Percentiles rank a stretch among this genome's conserved stretches.
These are phyloP conservation scores for Metaphire vulgaris DNA, from an alignment of 1,140 invertebrate genomes.

Conservation along the genomic window DNA sequence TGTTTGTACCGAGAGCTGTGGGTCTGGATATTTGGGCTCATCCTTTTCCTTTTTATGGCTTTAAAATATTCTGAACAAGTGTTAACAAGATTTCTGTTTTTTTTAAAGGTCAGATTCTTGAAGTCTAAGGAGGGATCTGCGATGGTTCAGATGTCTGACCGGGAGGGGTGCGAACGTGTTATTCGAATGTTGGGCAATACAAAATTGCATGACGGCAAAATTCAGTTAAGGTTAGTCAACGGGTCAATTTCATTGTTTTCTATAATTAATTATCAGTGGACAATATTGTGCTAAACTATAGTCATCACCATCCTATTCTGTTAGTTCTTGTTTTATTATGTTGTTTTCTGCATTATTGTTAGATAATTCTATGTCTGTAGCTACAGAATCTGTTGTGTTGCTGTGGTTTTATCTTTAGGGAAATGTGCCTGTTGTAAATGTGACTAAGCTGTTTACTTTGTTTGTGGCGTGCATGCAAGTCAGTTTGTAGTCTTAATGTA, in stretches of 20 bases:
- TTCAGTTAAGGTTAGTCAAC: constrained; percentile 58
- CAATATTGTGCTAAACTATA: neutral
- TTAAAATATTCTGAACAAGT: too few relatives aligned
- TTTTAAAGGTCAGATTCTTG: constrained; percentile 86
- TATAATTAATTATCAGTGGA: neutral
- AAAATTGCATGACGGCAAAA: constrained; percentile 65
- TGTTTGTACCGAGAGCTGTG: too few relatives aligned
- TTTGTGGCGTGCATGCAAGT: too few relatives aligned
- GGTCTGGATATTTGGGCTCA: too few relatives aligned
- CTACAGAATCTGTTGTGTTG: neutral
- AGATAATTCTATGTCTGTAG: neutral
- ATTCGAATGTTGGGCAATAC: constrained; percentile 90
- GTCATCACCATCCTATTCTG: neutral
- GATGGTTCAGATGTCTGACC: constrained; percentile 99
- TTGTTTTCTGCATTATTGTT: neutral
- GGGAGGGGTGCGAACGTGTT: constrained; percentile 82
- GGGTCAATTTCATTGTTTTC: neutral
- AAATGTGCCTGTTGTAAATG: too few relatives aligned
- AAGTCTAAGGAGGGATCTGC: constrained; percentile 98
- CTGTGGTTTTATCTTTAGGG: neutral
- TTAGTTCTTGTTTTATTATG: neutral
- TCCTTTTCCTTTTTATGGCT: too few relatives aligned
- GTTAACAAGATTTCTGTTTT: neutral
- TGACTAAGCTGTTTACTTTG: too few relatives aligned
- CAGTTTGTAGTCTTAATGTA: too few relatives aligned